Percentiles rank a stretch among this genome's conserved stretches.
phyloP scores from a whole-genome alignment of 2,797 vertebrate species.

The Xenopus petersii region DNA sequence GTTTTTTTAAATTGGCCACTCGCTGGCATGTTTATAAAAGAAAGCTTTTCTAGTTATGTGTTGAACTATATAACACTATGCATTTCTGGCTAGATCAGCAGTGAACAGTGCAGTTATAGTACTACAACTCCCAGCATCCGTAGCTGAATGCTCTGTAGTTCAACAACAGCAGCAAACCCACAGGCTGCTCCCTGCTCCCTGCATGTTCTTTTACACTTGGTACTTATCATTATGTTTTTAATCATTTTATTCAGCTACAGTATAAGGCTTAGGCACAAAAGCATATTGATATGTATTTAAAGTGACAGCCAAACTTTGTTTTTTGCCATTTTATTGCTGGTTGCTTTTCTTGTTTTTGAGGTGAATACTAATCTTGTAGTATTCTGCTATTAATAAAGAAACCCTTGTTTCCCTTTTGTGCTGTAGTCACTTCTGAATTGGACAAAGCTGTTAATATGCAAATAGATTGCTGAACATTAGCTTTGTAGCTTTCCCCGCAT shows the following conservation, averaged over 20 bases:
- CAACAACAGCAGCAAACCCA: too few relatives aligned
- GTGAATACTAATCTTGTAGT: conserved; percentile 9
- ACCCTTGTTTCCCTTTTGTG: not conserved
- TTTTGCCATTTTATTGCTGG: conserved; percentile 28
- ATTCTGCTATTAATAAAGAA: conserved; percentile 1
- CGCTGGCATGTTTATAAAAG: conserved; percentile 27
- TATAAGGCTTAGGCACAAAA: too few relatives aligned
- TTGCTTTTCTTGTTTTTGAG: too few relatives aligned
- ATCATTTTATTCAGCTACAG: too few relatives aligned
- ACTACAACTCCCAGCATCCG: too few relatives aligned
- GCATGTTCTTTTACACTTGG: too few relatives aligned
- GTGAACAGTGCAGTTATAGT: too few relatives aligned
- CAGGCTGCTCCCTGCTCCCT: too few relatives aligned
- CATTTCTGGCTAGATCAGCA: conserved; percentile 18
- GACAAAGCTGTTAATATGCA: conserved; percentile 22
- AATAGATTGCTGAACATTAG: too few relatives aligned
- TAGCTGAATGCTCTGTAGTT: too few relatives aligned
- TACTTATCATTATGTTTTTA: too few relatives aligned
- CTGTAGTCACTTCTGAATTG: not conserved
- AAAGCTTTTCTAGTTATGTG: conserved; percentile 23
- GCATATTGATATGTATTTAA: conserved; percentile 25
- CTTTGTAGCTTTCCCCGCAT: too few relatives aligned
- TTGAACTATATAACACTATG: conserved; percentile 36
- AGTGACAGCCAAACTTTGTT: conserved; percentile 31
- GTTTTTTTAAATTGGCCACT: conserved; percentile 18